Conservation (phyloP, 2,113 vertebrate genomes). For the Hymenochirus boettgeri region DNA sequence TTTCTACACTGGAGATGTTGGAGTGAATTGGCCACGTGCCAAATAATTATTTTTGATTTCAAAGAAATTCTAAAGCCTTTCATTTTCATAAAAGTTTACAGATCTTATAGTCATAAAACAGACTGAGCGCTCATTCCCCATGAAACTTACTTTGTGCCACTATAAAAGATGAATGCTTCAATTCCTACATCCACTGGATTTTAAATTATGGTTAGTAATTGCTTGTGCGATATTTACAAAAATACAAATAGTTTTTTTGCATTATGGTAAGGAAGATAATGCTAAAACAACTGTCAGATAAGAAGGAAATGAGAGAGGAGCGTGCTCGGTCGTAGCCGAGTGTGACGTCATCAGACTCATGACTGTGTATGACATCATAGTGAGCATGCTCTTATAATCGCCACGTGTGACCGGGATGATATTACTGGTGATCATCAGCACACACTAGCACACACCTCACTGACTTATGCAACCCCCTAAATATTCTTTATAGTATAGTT, state of each 20-base stretch:
- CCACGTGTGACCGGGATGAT: too few species aligned
- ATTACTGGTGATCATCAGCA: too few species aligned
- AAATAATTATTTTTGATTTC: conserved; percentile 63
- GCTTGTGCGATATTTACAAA: conserved; percentile 13
- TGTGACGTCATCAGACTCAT: too few species aligned
- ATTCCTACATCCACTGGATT: conserved; percentile 24
- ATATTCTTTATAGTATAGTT: too few species aligned
- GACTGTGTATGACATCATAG: too few species aligned
- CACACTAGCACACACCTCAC: too few species aligned
- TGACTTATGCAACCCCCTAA: too few species aligned
- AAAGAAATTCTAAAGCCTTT: conserved; percentile 62
- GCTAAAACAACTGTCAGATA: too few species aligned
- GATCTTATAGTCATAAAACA: conserved; percentile 46
- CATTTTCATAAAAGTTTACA: conserved; percentile 44
- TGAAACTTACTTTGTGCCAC: conserved; percentile 29
- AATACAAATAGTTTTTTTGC: conserved; percentile 11
- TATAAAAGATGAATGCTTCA: conserved; percentile 32
- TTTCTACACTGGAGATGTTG: conserved; percentile 59
- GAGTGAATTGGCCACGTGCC: conserved; percentile 60
- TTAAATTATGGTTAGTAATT: conserved; percentile 28
- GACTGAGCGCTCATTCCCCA: conserved; percentile 32
- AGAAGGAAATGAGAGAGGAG: too few species aligned
- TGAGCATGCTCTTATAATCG: too few species aligned
- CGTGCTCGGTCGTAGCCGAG: too few species aligned
- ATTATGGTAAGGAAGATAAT: background rate